Conservation (phyloP, 2,113 vertebrate species). For the Otocyon megalotis region DNA sequence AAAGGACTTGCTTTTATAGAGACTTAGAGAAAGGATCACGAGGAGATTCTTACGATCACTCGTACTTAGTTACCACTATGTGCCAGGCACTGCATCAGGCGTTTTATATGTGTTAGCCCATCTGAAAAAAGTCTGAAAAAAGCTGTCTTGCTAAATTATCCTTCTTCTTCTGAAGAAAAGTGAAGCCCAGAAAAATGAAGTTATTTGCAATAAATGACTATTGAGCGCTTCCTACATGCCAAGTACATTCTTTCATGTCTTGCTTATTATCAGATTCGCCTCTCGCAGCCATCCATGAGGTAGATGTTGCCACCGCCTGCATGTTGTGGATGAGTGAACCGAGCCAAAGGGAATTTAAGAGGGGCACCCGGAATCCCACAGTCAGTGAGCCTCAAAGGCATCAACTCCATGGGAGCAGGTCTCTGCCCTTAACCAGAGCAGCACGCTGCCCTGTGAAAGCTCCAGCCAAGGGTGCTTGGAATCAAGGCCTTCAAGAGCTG, state of each 20-base stretch:
- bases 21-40: neutral
- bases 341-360: slow-evolving; percentile 5
- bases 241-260: neutral
- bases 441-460: neutral
- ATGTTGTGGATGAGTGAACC: neutral
- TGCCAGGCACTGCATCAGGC: neutral
- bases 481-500: neutral
- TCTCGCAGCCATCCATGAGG: neutral
- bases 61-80: neutral
- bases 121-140: neutral
- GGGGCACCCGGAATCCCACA: neutral
- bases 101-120: neutral
- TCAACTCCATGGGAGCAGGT: neutral
- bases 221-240: neutral
- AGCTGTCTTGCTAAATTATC: neutral
- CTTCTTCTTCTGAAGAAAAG: neutral
- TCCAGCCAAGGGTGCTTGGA: neutral
- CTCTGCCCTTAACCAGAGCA: neutral
- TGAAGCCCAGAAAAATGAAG: neutral
- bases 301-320: neutral
- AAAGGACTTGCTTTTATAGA: neutral
- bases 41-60: neutral
- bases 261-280: slow-evolving; percentile 22
- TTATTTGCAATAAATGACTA: slow-evolving; percentile 28
- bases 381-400: neutral